Base-by-base conservation (phyloP, 1,140 invertebrate species). In the Scaptomyza hsui region DNA sequence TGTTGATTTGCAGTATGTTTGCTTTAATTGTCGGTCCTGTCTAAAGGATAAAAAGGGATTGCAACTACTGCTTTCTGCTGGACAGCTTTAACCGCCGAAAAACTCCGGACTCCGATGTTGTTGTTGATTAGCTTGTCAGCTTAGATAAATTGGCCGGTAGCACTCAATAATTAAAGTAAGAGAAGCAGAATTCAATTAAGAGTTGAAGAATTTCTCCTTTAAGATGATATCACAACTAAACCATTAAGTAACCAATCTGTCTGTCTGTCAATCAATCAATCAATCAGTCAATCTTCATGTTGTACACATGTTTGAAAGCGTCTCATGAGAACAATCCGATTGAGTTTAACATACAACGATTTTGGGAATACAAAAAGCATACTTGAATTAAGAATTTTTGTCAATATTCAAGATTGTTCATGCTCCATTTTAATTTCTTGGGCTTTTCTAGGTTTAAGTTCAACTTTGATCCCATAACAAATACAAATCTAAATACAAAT, bases 71-170 rank as follows among this genome's bases (percentile, higher is more conserved):
- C n/a, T 4, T 21, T 18, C 37, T 49, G 39, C 13, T n/a, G 18
- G 37, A 24, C 39, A 41, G 32, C 51, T 37, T 57, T 44, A 35
- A 48, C 39, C n/a, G 37, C 15, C 13, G 15, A 13, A 49, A 13
- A 49, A 24, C 7, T 35, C 26, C 21, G 4, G 45, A n/a, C 41
- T 47, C 32, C 48, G 62, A 2, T 21, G 26, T 7, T n/a, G n/a
- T n/a, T 86, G 24, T 75, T 81, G 74, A 86, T 88, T 88, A 82
- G 81, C 81, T 81, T 79, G 60, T 48, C 21, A 53, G 60, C 60
- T 86, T 62, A 77, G 69, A 80, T 68, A 77, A 71, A 80, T 80
- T 86, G 81, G 81, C 61, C 45, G 64, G 41, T 52, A 59, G 82
- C 77, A 64, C 39, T 56, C 59, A 35, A 62, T 79, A 65, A 79